Percentiles rank a stretch among this genome's conserved stretches.
phyloP scores from a whole-genome alignment of 2,888 invertebrate species.

The Dendrolimus houi region DNA sequence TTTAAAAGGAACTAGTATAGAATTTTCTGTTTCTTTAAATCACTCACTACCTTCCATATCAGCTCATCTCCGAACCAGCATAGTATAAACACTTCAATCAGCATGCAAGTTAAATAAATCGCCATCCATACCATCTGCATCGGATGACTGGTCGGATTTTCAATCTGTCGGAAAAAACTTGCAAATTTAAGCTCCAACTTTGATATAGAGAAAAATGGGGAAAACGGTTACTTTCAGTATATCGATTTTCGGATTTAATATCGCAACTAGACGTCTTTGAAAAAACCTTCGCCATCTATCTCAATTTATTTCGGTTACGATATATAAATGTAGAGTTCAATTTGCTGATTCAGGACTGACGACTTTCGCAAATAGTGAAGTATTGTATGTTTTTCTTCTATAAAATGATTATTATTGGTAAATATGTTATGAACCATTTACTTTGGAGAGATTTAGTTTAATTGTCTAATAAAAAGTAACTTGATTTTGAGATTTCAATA shows the following conservation, averaged over 20 bases:
- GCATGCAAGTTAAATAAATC: constrained; percentile 67
- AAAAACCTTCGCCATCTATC: neutral
- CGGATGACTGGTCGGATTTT: constrained; percentile 60
- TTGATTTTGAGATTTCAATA: too few relatives aligned
- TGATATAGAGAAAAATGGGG: neutral
- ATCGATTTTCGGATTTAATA: neutral
- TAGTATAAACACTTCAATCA: constrained; percentile 66
- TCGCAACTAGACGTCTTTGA: neutral
- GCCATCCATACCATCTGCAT: constrained; percentile 71
- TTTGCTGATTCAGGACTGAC: neutral
- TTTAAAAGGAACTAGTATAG: neutral
- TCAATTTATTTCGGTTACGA: constrained; percentile 1
- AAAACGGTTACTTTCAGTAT: neutral
- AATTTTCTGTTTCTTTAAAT: neutral
- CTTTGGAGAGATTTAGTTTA: too few relatives aligned
- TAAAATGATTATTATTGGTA: too few relatives aligned
- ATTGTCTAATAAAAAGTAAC: too few relatives aligned
- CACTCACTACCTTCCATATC: constrained; percentile 51
- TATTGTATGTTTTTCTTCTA: too few relatives aligned
- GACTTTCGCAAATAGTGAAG: neutral
- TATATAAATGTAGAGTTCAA: neutral
- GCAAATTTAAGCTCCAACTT: constrained; percentile 13
- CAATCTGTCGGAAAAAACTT: constrained; percentile 44
- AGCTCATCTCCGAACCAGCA: constrained; percentile 72
- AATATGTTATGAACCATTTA: too few relatives aligned